Base-by-base conservation (phyloP, 2,888 invertebrate genomes). In the Rotaria sp. region DNA sequence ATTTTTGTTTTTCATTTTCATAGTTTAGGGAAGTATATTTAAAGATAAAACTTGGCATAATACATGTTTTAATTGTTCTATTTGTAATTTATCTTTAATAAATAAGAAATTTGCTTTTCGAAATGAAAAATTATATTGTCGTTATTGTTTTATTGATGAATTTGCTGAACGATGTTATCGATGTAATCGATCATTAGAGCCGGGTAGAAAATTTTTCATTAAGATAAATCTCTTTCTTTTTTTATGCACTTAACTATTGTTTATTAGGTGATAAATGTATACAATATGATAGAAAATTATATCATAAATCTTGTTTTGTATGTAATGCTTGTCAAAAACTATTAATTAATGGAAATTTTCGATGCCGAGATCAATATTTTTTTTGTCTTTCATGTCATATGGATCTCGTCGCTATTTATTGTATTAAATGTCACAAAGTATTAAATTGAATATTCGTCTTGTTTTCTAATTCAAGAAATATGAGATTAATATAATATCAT, bases 101-200 rank as follows among this genome's bases (percentile, higher is more conserved):
- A 80, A 45, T n/a, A 45, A 41, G 26, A 80, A 80, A 80, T 80
- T 80, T 45, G 80, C 45, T 13, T 80, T 45, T 45, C 26, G n/a
- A 45, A 45, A 80, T 80, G 45, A 80, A 11, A 41, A 80, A n/a
- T 80, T 80, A n/a, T 80, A 45, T 80, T 80, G 80, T 80, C 80
- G 80, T 15, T 5, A 24, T n/a, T 80, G 80, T 80, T 80, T 45
- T 80, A 80, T 80, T 45, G 45, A 13, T 15, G 80, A 80, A n/a
- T 80, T 21, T 80, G 45, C 45, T 13, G n/a, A 41, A 80, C 7
- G 80, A 80, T 80, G 80, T 45, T 45, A 80, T 45, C 80, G 80
- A 45, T 80, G 80, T 45, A 80, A 80, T 80, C 41, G 35, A 45
- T 24, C 80, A 80, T 45, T 80, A 45, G 45, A 45, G 45, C 80